Base-by-base conservation (phyloP, 2,113 vertebrate genomes). In the Cyprinodon variegatus region DNA sequence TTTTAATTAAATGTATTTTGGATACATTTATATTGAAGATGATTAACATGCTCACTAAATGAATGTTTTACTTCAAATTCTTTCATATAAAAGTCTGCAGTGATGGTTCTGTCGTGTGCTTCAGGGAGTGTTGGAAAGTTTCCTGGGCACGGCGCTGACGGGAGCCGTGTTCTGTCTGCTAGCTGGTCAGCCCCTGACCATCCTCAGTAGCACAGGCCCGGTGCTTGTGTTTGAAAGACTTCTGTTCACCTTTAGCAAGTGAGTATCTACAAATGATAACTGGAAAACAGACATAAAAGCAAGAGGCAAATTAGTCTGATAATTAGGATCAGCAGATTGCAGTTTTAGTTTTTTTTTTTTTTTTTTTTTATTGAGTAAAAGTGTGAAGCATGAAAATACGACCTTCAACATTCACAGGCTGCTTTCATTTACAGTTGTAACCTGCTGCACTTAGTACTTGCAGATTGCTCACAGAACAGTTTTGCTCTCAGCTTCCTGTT, bases 181-280 rank as follows among this genome's bases (percentile, higher is more conserved):
- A 50, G 94, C 96, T 6, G 98, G 98, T 11, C 98, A 99, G 61
- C 98, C 98, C 0, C 96, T 99, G 73, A 99, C 96, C 5, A 99
- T 99, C 69, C 88, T 99, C 83, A 99, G 98, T 94, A 99, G 97
- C 90, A 99, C 98, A 0, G 98, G 98, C 7, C 98, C 98, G 0
- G 97, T 99, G 62, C 94, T 99, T 0, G 97, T 99, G 78, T 99
- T 99, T 11, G 98, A 99, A 71, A 92, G 96, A 1, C 96, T 99
- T 22, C 96, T 99, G 65, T 99, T 98, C 90, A 96, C 91, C 84
- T 99, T 99, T 91, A 99, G 98, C 97, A 97, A 92, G 98, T 99
- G 94, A 83, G 93, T 83, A 11, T 11, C 7, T n/a, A 3, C 29
- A 3, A 29, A 39, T 45, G 15, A 3, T 13, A 37, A 3, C 45